Base-by-base conservation (phyloP, 1,140 invertebrate genomes). In the Hylaeus volcanicus region DNA sequence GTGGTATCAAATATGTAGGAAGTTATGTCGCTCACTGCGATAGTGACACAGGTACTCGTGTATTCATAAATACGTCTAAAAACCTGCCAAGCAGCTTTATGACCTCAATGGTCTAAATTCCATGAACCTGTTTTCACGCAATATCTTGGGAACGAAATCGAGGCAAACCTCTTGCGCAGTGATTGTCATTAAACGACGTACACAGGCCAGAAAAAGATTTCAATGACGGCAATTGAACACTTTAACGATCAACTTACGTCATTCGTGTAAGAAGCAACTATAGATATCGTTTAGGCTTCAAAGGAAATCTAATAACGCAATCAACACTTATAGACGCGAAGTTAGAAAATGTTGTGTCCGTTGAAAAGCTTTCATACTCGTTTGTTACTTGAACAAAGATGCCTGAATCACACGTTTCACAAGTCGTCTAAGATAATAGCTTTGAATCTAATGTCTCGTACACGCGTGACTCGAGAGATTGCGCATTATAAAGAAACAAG, bases 71-170 rank as follows among this genome's bases (percentile, higher is more conserved):
- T 26, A 26, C 26, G 26, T 26, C 26, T 51, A 68, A 68, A 51
- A 68, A 68, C 51, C 14, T 41, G 53, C 14, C 14, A 56, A 39
- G 37, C 53, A 53, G 41, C 55, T 56, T 2, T 58, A 64, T 64
- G 53, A 43, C 39, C 58, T 71, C 69, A 12, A 15, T 71, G 69
- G 58, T 58, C 69, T 48, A 71, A 56, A 71, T 71, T 58, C 69
- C 69, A 48, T 63, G 58, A 73, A 73, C 71, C 58, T 51, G 71
- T 73, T 73, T 73, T 11, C 26, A 51, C 41, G 1, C 12, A 26
- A 56, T 60, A 48, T 73, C 43, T 73, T 15, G n/a, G 8, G 70
- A 61, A 73, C 48, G 39, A 73, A 61, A 73, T 73, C 71, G 71
- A 61, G 58, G 55, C 11, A 61, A 73, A 26, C 58, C 39, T 71